A percentile compares a stretch with the other conserved stretches of the same genome.
These are phyloP conservation scores for Cephus sareptanus DNA, from an alignment of 2,888 invertebrate species.

Conservation along the genomic window DNA sequence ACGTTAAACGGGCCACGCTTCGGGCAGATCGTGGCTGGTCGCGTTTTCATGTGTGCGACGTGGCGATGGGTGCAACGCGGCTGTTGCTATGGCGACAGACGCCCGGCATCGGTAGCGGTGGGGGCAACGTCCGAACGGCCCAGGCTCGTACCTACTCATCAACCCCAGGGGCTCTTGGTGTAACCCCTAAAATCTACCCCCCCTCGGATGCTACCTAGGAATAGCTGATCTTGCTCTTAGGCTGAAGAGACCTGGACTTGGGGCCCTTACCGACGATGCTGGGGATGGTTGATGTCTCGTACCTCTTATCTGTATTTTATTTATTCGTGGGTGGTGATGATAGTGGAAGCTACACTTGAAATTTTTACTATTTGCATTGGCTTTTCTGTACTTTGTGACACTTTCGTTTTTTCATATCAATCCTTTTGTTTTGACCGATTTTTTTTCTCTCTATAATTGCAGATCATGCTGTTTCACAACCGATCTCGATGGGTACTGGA, in stretches of 20 bases:
- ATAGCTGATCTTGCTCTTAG: background rate
- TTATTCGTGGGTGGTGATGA: no score
- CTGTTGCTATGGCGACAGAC: slow-evolving; percentile 69
- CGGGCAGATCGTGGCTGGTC: no score
- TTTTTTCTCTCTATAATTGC: slow-evolving; percentile 48
- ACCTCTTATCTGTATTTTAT: no score
- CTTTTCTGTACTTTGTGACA: no score
- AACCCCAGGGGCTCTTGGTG: slow-evolving; percentile 28
- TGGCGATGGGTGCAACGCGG: slow-evolving; percentile 63
- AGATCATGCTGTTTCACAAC: slow-evolving; percentile 78
- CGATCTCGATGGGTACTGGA: slow-evolving; percentile 82
- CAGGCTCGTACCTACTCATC: slow-evolving; percentile 59
- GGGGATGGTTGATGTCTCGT: no score
- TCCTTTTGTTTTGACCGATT: background rate
- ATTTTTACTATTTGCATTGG: no score
- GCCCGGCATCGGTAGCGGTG: slow-evolving; percentile 65
- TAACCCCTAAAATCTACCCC: background rate
- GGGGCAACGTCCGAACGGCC: slow-evolving; percentile 65
- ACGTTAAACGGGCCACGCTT: slow-evolving; percentile 1
- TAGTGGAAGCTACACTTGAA: no score
- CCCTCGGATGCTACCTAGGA: no score
- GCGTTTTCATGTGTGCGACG: slow-evolving; percentile 33
- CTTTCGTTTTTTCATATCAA: no score
- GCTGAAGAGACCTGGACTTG: no score
- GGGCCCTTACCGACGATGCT: no score